Evolutionary conservation across 2,888 invertebrate genomes (phyloP), one percentile per base, ranked within the genome.

Genomic region (Drosophila prostipennis): DNA sequence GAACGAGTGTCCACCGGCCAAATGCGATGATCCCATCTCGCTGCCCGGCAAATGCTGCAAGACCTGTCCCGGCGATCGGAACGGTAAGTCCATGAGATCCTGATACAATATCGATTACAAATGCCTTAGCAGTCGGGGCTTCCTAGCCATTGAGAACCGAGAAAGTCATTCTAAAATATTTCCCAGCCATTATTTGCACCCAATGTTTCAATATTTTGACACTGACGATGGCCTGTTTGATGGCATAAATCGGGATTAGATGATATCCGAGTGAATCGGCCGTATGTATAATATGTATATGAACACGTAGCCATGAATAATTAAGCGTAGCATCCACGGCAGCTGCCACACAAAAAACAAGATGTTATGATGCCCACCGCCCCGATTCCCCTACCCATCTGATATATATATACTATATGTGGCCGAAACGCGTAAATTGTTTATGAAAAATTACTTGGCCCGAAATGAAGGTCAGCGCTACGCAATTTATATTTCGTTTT

Each of bases 31-130:
- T 80, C 98, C 98, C 0, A 95, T 96, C 42, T 93, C 97, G 64
- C 93, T 96, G 76, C 96, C 96, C 19, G 97, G 97, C 76, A 94
- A 96, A 86, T 98, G 98, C 93, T 98, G 98, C 93, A 98, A 98
- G 93, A 95, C 96, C 6, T 98, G 98, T 90, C 96, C 97, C 7
- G 96, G 96, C 76, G 96, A 96, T 89, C 89, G 93, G 70, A 93
- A 94, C 91, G 94, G 96, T 96, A 90, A 95, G 95, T 94, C 8
- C 0, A 8, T 6, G 1, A 8, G 11, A 40, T 14, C 39, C 13
- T 13, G 1, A 5, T 19, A 2, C 34, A 7, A 36, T n/a, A 36
- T 36, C 19, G 34, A 48, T 48, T 43, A 43, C 49, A 34, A 34
- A 19, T 49, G 49, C 48, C 11, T 46, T 29, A 19, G 19, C 2